Evolutionary conservation across 2,888 invertebrate genomes (phyloP).

Genomic region (Ryuthela nishihirai): DNA sequence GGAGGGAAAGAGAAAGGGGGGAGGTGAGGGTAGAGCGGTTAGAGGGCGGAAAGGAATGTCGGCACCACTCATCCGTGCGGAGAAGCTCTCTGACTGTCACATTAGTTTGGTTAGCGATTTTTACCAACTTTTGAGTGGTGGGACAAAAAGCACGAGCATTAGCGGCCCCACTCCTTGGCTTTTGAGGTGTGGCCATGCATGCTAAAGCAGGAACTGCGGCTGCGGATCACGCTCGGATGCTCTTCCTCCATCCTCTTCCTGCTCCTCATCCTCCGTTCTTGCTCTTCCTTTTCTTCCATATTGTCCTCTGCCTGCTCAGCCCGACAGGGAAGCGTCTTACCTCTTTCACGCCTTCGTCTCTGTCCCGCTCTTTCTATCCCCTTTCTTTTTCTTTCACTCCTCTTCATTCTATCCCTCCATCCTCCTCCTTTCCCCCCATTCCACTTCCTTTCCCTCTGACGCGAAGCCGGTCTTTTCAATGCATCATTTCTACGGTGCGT

Average conservation of each 20-base stretch:
- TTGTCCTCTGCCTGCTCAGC: not conserved
- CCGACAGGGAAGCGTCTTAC: too few relatives aligned
- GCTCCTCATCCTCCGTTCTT: constrained; percentile 28
- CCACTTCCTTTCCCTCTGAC: not conserved
- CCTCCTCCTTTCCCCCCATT: constrained; percentile 7
- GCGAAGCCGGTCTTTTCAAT: constrained; percentile 22
- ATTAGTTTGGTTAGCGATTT: constrained; percentile 39
- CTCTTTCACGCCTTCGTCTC: constrained; percentile 2
- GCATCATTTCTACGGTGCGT: constrained; percentile 20
- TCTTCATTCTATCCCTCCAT: constrained; percentile 10
- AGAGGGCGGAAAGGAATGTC: constrained; percentile 31
- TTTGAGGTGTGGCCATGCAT: constrained; percentile 38
- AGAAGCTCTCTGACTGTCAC: constrained; percentile 29
- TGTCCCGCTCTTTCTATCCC: not conserved
- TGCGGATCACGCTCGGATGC: constrained; percentile 14
- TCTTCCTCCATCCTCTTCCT: constrained; percentile 18
- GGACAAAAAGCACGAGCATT: constrained; percentile 9
- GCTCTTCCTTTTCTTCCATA: constrained; percentile 18
- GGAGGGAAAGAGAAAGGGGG: not conserved
- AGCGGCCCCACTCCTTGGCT: too few relatives aligned
- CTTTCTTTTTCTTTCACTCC: constrained; percentile 1
- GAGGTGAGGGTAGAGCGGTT: constrained; percentile 19
- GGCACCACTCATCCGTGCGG: constrained; percentile 30
- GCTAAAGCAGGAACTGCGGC: constrained; percentile 34
- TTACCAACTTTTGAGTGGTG: constrained; percentile 35